Conservation (phyloP, 2,888 invertebrate species). For the Thera obeliscata region DNA sequence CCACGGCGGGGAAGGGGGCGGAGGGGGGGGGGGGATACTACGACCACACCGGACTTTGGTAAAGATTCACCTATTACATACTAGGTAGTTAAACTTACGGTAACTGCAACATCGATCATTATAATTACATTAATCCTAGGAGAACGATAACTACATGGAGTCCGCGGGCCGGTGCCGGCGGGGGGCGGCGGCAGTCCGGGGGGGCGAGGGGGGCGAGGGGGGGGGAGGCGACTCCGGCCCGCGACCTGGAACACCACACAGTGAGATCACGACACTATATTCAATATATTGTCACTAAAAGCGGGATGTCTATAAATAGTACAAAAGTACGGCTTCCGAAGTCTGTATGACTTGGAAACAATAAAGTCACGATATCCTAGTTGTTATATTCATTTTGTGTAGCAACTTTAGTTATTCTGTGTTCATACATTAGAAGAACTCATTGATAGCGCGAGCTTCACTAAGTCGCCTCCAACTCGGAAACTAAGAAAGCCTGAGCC, state of each 20-base stretch:
- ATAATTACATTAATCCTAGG: conserved; percentile 46
- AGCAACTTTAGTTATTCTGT: too few relatives aligned
- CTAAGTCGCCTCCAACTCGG: too few relatives aligned
- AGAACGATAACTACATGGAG: conserved; percentile 24
- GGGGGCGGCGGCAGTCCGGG: conserved; percentile 48
- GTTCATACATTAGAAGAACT: too few relatives aligned
- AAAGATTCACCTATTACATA: conserved; percentile 75
- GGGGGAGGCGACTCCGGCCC: conserved; percentile 43
- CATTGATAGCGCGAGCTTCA: too few relatives aligned
- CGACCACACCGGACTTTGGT: conserved; percentile 75
- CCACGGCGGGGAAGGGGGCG: conserved; percentile 45
- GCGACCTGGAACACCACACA: conserved; percentile 55
- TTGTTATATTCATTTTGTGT: too few relatives aligned
- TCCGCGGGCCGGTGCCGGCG: conserved; percentile 33
- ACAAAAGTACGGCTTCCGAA: too few relatives aligned
- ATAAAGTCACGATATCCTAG: too few relatives aligned
- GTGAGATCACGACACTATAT: too few relatives aligned
- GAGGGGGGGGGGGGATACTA: conserved; percentile 44
- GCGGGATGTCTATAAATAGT: too few relatives aligned
- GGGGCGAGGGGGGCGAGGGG: conserved; percentile 8
- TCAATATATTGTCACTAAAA: too few relatives aligned
- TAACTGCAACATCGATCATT: conserved; percentile 75
- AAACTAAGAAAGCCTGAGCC: too few relatives aligned
- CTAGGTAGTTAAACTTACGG: conserved; percentile 80
- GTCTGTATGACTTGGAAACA: too few relatives aligned